Evolutionary conservation across 2,888 invertebrate genomes (phyloP), one percentile per base, ranked within the genome.

Genomic region (Helleia helle): DNA sequence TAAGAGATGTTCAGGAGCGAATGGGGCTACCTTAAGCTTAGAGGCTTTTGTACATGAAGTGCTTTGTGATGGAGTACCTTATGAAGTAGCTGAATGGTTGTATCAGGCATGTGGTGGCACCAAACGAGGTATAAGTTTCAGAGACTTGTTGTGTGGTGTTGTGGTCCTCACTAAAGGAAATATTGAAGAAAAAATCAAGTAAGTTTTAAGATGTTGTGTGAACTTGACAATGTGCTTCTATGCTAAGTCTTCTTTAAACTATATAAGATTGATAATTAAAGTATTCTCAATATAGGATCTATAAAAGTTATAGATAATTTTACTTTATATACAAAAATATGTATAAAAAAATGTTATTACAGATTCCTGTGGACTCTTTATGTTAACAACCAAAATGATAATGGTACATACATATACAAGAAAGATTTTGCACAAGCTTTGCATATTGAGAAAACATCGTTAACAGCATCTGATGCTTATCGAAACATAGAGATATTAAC

Each of bases 311-410:
- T n/a, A n/a, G n/a, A n/a, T n/a, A n/a, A n/a, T n/a, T n/a, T n/a
- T n/a, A n/a, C n/a, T n/a, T n/a, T n/a, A n/a, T n/a, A n/a, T n/a
- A n/a, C n/a, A n/a, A n/a, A n/a, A n/a, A n/a, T n/a, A n/a, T n/a
- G n/a, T n/a, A n/a, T 2, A n/a, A 14, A 7, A 38, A 17, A 37
- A 24, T 31, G 14, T 13, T 42, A 18, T 40, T 40, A 40, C 75
- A 86, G 91, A 86, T 95, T 95, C 72, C 86, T 95, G 22, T 95
- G 94, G 90, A 91, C 92, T 11, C 86, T 95, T 41, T 95, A 95
- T 70, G 91, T 92, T 47, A 94, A 93, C 65, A 95, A 95, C 64
- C 88, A 89, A 47, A 91, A 90, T 48, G 84, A 84, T 46, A 83
- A 76, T 62, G 74, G 80, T 48, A 89, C 89, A 4, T 88, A 91